Conservation (phyloP, 2,888 invertebrate species). For the Acleris emargana region DNA sequence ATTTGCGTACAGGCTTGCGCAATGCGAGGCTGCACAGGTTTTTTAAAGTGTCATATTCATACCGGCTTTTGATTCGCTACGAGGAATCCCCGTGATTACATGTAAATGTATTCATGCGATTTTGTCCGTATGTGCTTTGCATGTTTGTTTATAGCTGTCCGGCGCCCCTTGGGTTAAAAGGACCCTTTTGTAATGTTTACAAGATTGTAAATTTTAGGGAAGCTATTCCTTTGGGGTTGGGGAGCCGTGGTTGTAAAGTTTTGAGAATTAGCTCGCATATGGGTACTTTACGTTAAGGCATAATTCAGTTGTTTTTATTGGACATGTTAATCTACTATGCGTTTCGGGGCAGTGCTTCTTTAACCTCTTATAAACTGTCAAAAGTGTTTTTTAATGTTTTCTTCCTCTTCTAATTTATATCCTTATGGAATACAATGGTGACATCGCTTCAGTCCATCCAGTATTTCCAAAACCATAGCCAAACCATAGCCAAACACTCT, state of each 20-base stretch:
- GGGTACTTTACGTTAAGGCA: neutral
- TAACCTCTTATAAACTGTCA: too few relatives aligned
- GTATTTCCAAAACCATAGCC: too few relatives aligned
- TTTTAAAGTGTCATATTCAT: slow-evolving; percentile 67
- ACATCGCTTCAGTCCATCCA: too few relatives aligned
- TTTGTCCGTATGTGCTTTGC: slow-evolving; percentile 13
- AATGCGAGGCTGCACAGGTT: slow-evolving; percentile 52
- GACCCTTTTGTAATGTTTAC: slow-evolving; percentile 21
- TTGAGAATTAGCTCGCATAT: neutral
- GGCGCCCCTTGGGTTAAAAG: slow-evolving; percentile 29
- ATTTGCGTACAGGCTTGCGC: slow-evolving; percentile 71
- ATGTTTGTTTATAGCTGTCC: slow-evolving; percentile 8
- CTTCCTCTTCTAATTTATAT: too few relatives aligned
- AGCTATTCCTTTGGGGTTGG: slow-evolving; percentile 22
- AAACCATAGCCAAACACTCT: too few relatives aligned
- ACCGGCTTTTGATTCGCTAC: slow-evolving; percentile 66
- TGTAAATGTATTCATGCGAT: slow-evolving; percentile 14
- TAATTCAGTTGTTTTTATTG: too few relatives aligned
- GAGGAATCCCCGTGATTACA: slow-evolving; percentile 28
- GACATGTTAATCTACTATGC: too few relatives aligned
- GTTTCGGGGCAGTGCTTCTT: too few relatives aligned
- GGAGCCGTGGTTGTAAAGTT: slow-evolving; percentile 10
- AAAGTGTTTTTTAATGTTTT: too few relatives aligned
- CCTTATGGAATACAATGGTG: too few relatives aligned
- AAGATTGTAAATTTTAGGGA: slow-evolving; percentile 32